phyloP scores from a whole-genome alignment of 2,888 invertebrate genomes.

The Oegoconia quadripuncta region DNA sequence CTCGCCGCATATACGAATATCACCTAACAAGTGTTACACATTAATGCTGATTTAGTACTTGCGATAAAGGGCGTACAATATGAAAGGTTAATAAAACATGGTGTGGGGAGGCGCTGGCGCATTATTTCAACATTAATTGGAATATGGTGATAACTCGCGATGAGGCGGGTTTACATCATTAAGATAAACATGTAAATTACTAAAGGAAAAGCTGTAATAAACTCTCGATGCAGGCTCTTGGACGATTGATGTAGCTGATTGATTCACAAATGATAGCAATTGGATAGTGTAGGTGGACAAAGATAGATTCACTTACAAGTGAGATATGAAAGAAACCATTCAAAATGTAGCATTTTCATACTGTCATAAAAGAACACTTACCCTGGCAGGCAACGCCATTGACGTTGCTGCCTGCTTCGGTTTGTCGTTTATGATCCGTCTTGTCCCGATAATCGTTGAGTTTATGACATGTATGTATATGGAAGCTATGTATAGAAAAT shows the following conservation, averaged over 20 bases:
- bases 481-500: too few species aligned
- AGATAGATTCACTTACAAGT: constrained; percentile 20
- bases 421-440: too few species aligned
- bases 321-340: too few species aligned
- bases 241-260: constrained; percentile 50
- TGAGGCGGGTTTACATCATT: constrained; percentile 61
- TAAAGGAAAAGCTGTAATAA: constrained; percentile 47
- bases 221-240: constrained; percentile 40
- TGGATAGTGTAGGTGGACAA: constrained; percentile 17
- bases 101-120: constrained; percentile 37
- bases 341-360: too few species aligned
- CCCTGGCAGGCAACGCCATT: too few species aligned
- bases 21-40: constrained; percentile 46
- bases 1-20: too few species aligned
- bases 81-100: constrained; percentile 62
- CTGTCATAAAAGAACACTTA: too few species aligned
- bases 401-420: too few species aligned
- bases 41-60: constrained; percentile 51
- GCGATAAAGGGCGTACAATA: constrained; percentile 44
- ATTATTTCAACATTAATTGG: constrained; percentile 68
- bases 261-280: constrained; percentile 48
- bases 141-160: constrained; percentile 61
- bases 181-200: constrained; percentile 67
- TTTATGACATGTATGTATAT: too few species aligned
- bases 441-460: too few species aligned